Evolutionary conservation across 2,113 vertebrate genomes (phyloP).

Genomic region (Pristiophorus japonicus): DNA sequence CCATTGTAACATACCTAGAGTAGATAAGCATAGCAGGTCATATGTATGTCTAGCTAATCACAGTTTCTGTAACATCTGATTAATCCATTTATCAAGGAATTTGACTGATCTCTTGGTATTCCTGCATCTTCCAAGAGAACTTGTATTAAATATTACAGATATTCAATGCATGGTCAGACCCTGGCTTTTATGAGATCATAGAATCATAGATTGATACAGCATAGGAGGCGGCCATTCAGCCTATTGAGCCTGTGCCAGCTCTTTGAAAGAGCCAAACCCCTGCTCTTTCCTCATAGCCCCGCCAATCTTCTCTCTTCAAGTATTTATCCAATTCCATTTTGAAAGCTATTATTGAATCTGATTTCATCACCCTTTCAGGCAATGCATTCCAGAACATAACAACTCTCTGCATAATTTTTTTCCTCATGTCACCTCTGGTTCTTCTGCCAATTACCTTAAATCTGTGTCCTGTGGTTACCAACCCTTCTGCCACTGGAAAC

Average conservation of each 20-base stretch:
- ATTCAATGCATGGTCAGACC: background rate
- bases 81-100: background rate
- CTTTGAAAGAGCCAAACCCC: background rate
- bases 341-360: background rate
- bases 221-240: background rate
- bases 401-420: background rate
- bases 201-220: background rate
- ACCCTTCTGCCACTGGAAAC: background rate
- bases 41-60: background rate
- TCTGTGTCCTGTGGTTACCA: background rate
- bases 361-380: background rate
- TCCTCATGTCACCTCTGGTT: background rate
- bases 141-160: background rate
- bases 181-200: background rate
- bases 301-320: background rate
- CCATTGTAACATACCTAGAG: background rate
- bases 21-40: background rate
- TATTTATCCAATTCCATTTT: background rate
- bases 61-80: background rate
- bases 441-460: background rate
- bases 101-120: background rate
- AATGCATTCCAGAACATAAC: background rate
- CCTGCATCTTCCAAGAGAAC: background rate
- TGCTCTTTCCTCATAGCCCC: background rate
- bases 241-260: no score